phyloP scores from a whole-genome alignment of 2,797 vertebrate genomes.

The Manis javanica region DNA sequence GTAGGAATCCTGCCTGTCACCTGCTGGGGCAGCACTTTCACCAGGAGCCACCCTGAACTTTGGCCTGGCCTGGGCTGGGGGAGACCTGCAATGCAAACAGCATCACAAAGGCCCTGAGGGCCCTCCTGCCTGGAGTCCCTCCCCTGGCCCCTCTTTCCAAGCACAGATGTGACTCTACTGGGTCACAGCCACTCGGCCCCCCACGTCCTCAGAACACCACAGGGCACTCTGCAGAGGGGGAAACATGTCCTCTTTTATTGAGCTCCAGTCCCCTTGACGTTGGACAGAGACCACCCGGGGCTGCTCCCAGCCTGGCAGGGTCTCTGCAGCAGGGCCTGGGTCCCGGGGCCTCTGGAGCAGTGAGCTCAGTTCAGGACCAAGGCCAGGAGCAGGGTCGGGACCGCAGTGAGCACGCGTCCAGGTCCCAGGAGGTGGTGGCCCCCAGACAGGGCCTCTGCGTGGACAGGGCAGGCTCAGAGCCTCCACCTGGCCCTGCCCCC shows the following conservation, averaged over 20 bases:
- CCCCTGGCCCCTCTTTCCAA: not conserved
- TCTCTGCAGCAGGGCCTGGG: not conserved
- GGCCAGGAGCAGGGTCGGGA: slow-evolving; percentile 17
- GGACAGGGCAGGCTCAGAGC: not conserved
- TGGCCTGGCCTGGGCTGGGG: not conserved
- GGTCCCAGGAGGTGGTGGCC: fast-evolving
- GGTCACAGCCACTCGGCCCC: not conserved
- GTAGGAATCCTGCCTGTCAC: not conserved
- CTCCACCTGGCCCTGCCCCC: fast-evolving
- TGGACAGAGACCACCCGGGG: not conserved
- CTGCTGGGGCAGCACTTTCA: not conserved
- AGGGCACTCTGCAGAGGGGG: not conserved
- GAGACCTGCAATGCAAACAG: not conserved
- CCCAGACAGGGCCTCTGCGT: not conserved
- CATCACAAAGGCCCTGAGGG: not conserved
- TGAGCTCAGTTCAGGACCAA: not conserved
- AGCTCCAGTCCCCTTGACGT: not conserved
- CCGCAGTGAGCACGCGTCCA: slow-evolving; percentile 43
- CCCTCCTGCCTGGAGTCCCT: not conserved
- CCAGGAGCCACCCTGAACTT: not conserved
- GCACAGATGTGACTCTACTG: not conserved
- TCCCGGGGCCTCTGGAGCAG: not conserved
- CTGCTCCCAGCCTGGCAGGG: not conserved
- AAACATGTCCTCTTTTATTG: slow-evolving; percentile 53
- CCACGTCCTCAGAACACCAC: not conserved